Percentiles rank a stretch among this genome's conserved stretches.
Evolutionary conservation across 2,888 invertebrate genomes (phyloP).

Genomic region (Dastarcus helophoroides): DNA sequence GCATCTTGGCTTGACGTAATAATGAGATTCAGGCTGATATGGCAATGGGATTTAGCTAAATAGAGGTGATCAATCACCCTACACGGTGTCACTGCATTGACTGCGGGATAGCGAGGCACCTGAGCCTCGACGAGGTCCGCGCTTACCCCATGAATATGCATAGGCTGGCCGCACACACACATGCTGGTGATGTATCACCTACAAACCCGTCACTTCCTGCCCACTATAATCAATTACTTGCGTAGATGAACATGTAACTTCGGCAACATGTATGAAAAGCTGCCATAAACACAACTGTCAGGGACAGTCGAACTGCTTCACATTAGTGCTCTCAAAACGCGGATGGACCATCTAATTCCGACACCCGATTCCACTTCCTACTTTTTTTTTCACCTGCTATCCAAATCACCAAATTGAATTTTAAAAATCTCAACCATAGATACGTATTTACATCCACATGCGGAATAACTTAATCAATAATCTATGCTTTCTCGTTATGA

Average conservation of each 20-base stretch:
- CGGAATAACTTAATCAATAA: no score
- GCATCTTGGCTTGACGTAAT: constrained; percentile 40
- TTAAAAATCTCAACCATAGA: no score
- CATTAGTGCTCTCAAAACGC: no score
- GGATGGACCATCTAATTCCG: not conserved
- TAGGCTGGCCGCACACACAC: constrained; percentile 25
- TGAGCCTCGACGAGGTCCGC: constrained; percentile 23
- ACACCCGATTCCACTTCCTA: constrained; percentile 2
- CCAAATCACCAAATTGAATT: no score
- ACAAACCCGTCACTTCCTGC: constrained; percentile 32
- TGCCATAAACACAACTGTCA: constrained; percentile 34
- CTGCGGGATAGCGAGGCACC: constrained; percentile 22
- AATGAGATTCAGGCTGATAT: constrained; percentile 39
- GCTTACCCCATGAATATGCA: constrained; percentile 34
- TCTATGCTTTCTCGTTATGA: no score
- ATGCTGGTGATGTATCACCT: constrained; percentile 33
- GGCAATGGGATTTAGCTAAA: constrained; percentile 37
- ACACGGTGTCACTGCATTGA: constrained; percentile 12
- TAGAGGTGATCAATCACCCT: constrained; percentile 37
- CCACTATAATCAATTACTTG: constrained; percentile 39
- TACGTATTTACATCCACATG: no score
- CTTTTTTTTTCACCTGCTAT: no score
- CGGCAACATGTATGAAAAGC: constrained; percentile 37
- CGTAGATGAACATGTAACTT: constrained; percentile 39
- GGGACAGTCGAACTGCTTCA: constrained; percentile 20